Conservation (phyloP, 1,140 invertebrate species). For the Schlechtendalia chinensis region DNA sequence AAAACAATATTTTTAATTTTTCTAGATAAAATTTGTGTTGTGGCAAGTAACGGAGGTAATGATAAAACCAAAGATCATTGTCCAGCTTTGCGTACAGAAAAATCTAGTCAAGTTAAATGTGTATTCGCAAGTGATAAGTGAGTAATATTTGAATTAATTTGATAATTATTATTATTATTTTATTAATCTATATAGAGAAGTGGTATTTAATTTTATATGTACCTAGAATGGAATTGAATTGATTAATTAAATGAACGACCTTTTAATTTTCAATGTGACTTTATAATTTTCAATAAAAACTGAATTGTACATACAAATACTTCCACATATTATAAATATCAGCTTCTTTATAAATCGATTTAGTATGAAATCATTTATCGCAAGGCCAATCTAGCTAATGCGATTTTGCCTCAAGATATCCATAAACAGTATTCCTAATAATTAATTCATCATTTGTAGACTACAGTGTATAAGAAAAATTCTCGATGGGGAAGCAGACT, state of each 20-base stretch:
- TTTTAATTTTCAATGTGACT: neutral
- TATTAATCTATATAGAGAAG: neutral
- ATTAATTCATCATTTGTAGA: constrained; percentile 57
- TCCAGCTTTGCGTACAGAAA: neutral
- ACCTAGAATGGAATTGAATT: neutral
- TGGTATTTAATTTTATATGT: no score
- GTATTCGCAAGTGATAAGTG: constrained; percentile 39
- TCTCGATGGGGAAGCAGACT: constrained; percentile 71
- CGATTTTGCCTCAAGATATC: no score
- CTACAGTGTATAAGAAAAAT: constrained; percentile 75
- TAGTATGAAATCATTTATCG: neutral
- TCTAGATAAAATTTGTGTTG: constrained; percentile 29
- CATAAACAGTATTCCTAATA: no score
- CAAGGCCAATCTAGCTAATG: neutral
- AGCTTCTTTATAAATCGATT: neutral
- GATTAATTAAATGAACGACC: neutral
- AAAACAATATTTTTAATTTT: neutral
- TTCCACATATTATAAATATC: neutral
- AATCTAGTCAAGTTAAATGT: constrained; percentile 41
- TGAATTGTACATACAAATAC: neutral
- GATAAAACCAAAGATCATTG: constrained; percentile 18
- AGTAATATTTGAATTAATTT: neutral
- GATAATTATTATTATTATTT: neutral
- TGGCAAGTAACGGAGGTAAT: neutral
- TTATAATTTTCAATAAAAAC: neutral